Base-by-base conservation (phyloP, 1,140 invertebrate species). In the Neodiprion pinetum region DNA sequence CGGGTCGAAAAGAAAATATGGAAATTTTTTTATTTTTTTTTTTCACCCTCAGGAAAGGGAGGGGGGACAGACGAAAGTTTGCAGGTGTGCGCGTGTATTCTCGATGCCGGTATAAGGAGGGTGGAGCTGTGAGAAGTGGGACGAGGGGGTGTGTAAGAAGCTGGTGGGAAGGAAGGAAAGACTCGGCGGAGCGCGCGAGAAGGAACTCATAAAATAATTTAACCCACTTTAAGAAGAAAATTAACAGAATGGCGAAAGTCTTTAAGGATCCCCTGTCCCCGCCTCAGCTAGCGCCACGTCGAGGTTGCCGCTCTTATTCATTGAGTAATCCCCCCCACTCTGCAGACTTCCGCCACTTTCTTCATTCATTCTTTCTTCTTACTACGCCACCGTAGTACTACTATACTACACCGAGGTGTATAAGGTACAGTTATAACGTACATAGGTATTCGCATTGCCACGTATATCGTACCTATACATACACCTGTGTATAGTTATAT, bases 351-450 rank as follows among this genome's bases (percentile, higher is more conserved):
- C 72, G 72, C 76, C 73, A 85, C 83, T 87, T 88, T 88, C 87
- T 89, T 87, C 88, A 88, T 89, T 88, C 86, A 88, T 85, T 87
- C 87, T 88, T 89, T 89, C 87, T 88, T 88, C 86, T 81, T 82
- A 87, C 86, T 88, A 88, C 87, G 82, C 80, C 76, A 80, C 83
- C 84, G 84, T 87, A 85, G 82, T 84, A 84, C 81, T 40, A 40
- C 28, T 40, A 40, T 40, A 40, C 28, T 61, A 61, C 53, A 61
- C 11, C 53, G 11, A 12, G 53, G 8, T 61, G 53, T 61, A 40
- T 40, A 28, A 28, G 28, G 28, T 28, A 28, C 4, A 28, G 28
- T 28, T 28, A 28, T 28, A 40, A 40, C 28, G 28, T 40, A 40
- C 5, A 40, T 40, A 61, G 5, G 8, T 61, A 40, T 40, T 40